Percentiles rank a stretch among this genome's conserved stretches.
Evolutionary conservation across 2,797 vertebrate genomes (phyloP).

Genomic region (Gallinago nigripennis): DNA sequence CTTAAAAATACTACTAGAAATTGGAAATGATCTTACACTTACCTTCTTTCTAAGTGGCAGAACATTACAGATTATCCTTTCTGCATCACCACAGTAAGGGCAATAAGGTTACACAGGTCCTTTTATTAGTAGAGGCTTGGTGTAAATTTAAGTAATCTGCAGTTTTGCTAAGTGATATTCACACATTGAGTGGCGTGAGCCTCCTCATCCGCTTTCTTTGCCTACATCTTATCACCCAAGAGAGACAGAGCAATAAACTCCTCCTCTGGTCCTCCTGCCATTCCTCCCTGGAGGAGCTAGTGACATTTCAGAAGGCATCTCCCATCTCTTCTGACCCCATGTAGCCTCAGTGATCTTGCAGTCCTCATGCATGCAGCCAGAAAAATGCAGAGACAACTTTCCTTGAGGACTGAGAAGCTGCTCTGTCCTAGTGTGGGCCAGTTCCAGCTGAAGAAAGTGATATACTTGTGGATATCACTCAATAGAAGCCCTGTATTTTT

Average conservation of each 20-base stretch:
- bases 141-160: not conserved
- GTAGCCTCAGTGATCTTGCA: not conserved
- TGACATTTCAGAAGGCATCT: not conserved
- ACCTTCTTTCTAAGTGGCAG: not conserved
- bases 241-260: not conserved
- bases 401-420: not conserved
- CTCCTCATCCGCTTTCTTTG: not conserved
- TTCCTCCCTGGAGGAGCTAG: not conserved
- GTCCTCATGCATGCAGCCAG: fast-evolving
- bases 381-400: not conserved
- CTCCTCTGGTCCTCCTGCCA: not conserved
- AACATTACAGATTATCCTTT: not conserved
- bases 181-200: not conserved
- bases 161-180: not conserved
- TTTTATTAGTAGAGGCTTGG: not conserved
- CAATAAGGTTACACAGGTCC: not conserved
- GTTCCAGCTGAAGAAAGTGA: not conserved
- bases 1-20: not conserved
- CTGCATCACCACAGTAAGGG: not conserved
- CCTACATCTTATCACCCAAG: not conserved
- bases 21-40: not conserved
- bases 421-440: not conserved
- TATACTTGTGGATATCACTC: not conserved
- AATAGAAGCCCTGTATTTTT: not conserved
- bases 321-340: not conserved